These are phyloP conservation scores for Neodiprion fabricii DNA, from an alignment of 1,140 invertebrate genomes.

Conservation along the genomic window DNA sequence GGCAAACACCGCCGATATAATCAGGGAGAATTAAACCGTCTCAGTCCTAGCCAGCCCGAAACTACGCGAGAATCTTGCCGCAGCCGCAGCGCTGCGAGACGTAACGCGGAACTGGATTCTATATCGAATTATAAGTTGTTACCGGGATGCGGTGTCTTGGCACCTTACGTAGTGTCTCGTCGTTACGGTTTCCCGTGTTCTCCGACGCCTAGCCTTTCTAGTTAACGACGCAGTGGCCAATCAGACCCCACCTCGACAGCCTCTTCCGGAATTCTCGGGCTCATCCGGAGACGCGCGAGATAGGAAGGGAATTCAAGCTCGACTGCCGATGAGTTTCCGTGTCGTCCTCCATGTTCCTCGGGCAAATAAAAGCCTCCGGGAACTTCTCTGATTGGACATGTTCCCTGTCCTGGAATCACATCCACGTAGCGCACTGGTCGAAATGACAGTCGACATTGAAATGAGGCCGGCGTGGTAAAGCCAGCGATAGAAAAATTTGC, in stretches of 20 bases:
- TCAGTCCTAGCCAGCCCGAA: background rate
- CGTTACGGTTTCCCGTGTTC: background rate
- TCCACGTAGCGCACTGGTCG: too few species aligned
- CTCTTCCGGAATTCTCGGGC: background rate
- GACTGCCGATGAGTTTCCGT: too few species aligned
- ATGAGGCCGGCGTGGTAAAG: too few species aligned
- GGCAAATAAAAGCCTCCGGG: background rate
- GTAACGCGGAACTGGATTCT: background rate
- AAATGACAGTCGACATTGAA: too few species aligned
- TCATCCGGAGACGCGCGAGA: background rate
- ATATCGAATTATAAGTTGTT: background rate
- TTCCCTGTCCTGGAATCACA: too few species aligned
- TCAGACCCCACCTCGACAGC: background rate
- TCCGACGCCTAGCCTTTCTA: background rate
- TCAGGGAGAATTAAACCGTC: constrained; percentile 6
- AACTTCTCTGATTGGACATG: background rate
- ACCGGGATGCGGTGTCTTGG: background rate
- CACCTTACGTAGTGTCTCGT: background rate
- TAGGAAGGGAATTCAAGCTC: too few species aligned
- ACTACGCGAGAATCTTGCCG: background rate
- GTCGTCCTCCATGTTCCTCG: background rate
- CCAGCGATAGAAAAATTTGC: too few species aligned
- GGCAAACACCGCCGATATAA: constrained; percentile 7
- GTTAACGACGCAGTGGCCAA: constrained; percentile 4
- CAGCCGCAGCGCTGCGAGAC: background rate